A percentile compares a stretch with the other conserved stretches of the same genome.
These are phyloP conservation scores for Rhopalosiphum maidis DNA, from an alignment of 1,140 invertebrate species.

Conservation along the genomic window DNA sequence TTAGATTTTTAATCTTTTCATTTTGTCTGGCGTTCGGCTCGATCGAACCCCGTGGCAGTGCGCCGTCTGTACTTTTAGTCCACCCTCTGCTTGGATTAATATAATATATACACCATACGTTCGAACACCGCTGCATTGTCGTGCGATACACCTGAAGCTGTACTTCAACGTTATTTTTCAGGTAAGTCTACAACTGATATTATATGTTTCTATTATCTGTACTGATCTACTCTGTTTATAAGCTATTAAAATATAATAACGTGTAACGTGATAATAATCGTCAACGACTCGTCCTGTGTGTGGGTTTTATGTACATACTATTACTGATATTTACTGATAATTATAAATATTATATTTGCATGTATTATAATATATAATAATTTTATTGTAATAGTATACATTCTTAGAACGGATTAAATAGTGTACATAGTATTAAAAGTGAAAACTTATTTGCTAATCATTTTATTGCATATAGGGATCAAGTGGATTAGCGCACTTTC, in stretches of 20 bases:
- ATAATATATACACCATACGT: not conserved
- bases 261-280: too few species aligned
- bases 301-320: too few species aligned
- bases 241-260: too few species aligned
- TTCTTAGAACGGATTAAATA: not conserved
- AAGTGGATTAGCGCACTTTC: not conserved
- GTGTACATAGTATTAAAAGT: not conserved
- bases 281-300: too few species aligned
- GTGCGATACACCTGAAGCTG: not conserved
- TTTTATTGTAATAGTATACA: too few species aligned
- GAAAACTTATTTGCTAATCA: not conserved
- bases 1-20: not conserved
- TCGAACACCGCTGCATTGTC: not conserved
- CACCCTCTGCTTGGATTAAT: not conserved
- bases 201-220: not conserved
- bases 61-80: not conserved
- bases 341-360: too few species aligned
- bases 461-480: not conserved
- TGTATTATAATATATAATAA: too few species aligned
- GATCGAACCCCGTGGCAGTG: not conserved
- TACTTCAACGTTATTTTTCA: conserved; percentile 9
- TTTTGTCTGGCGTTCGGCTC: not conserved
- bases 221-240: not conserved
- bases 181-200: not conserved
- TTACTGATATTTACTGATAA: too few species aligned